Evolutionary conservation across 2,797 vertebrate species (phyloP).

Genomic region (Poeciliopsis gracilis): DNA sequence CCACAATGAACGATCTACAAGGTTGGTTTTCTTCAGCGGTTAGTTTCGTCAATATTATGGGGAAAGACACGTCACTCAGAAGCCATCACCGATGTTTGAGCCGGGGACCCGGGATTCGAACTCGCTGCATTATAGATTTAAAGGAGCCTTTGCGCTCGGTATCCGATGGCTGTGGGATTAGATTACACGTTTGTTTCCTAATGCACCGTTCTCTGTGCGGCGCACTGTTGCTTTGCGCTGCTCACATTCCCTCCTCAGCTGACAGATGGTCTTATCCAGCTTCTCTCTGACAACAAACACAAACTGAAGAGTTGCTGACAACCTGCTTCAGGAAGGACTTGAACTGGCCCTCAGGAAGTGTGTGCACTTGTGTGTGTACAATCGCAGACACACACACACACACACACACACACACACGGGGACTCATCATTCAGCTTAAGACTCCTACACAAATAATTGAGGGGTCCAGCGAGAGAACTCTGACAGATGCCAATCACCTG

Average conservation of each 20-base stretch:
- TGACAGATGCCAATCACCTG: constrained; percentile 77
- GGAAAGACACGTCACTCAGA: constrained; percentile 14
- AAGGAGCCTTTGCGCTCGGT: constrained; percentile 1
- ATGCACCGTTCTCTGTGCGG: constrained; percentile 25
- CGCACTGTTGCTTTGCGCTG: constrained; percentile 44
- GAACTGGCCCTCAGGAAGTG: constrained; percentile 36
- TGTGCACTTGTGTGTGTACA: constrained; percentile 17
- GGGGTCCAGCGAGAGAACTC: constrained; percentile 24
- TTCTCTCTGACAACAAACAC: constrained; percentile 75
- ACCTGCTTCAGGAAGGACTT: constrained; percentile 56
- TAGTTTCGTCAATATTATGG: constrained; percentile 14
- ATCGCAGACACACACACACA: constrained; percentile 7
- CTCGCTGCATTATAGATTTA: not conserved
- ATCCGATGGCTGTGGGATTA: constrained; percentile 40
- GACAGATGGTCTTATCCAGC: constrained; percentile 72
- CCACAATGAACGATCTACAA: constrained; percentile 12
- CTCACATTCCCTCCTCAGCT: constrained; percentile 47
- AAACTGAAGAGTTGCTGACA: constrained; percentile 71
- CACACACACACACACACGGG: constrained; percentile 25
- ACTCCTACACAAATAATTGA: constrained; percentile 79
- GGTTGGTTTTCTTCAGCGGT: constrained; percentile 20
- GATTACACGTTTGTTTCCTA: constrained; percentile 39
- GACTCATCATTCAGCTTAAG: constrained; percentile 74
- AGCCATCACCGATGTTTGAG: constrained; percentile 22
- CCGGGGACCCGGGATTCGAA: constrained; percentile 10